phyloP scores from a whole-genome alignment of 2,888 invertebrate species.

The Parasteatoda lunata region DNA sequence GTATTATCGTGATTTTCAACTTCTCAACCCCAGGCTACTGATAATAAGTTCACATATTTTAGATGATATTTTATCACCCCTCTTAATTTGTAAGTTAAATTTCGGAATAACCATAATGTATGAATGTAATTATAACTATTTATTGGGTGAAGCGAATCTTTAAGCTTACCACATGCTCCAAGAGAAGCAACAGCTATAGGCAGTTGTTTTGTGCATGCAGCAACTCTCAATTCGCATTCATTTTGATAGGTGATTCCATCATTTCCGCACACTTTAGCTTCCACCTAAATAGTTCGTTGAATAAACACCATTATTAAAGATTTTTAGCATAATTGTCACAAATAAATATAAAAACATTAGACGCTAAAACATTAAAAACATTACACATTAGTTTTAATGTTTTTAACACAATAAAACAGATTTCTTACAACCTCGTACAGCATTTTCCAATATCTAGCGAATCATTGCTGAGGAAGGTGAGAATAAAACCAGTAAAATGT shows the following conservation, averaged over 20 bases:
- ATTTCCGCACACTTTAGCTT: slow-evolving; percentile 68
- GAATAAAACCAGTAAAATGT: too few relatives aligned
- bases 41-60: too few relatives aligned
- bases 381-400: too few relatives aligned
- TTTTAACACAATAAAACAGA: too few relatives aligned
- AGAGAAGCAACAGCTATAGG: slow-evolving; percentile 84
- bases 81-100: not conserved
- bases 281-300: slow-evolving; percentile 23
- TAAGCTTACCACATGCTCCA: slow-evolving; percentile 87
- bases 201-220: slow-evolving; percentile 84
- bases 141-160: not conserved
- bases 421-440: too few relatives aligned
- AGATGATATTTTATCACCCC: not conserved
- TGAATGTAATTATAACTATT: too few relatives aligned
- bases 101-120: not conserved
- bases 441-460: too few relatives aligned
- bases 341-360: too few relatives aligned
- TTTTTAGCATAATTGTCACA: not conserved
- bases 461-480: too few relatives aligned
- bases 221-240: slow-evolving; percentile 87
- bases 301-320: not conserved
- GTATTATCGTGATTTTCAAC: too few relatives aligned
- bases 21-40: too few relatives aligned
- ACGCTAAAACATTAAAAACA: too few relatives aligned
- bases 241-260: slow-evolving; percentile 89